Evolutionary conservation across 2,113 vertebrate genomes (phyloP), one percentile per base, ranked within the genome.

Genomic region (Nettapus auritus): DNA sequence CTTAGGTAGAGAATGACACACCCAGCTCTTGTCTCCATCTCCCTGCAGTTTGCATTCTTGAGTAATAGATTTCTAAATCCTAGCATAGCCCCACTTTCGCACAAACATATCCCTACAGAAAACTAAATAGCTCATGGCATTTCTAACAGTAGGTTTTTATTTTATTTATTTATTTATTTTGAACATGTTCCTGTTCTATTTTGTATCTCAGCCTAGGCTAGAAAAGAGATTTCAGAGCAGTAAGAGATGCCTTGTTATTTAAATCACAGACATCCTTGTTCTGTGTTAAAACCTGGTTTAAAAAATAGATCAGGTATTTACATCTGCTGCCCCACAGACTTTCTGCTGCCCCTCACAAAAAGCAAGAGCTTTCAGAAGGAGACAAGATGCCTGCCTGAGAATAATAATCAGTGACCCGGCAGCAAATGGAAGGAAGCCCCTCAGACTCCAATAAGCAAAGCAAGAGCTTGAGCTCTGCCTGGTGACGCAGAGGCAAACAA

Each of bases 61-160:
- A 83, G 69, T 33, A 57, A 92, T 48, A 75, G 42, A 71, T 75
- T 91, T 81, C 53, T 76, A 86, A 90, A 90, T 76, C 67, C n/a
- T 48, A 67, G 53, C 22, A 26, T 11, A 71, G 55, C 21, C 29
- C 40, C 57, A 29, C 1, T 0, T 60, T 86, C 56, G 60, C 34
- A 56, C 31, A 77, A 60, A 60, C 28, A 22, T 15, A 50, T 4
- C 46, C 23, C 10, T 20, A 63, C 20, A 80, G n/a, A 92, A 83
- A 46, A 77, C 11, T 57, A 17, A 87, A 17, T 50, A 68, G 22
- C 75, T 26, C 26, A 23, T 1, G 2, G 55, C 38, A 34, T 38
- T 74, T 57, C 75, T 88, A 53, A 48, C 33, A 82, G 10, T 10
- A 63, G 48, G 9, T 17, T 59, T 66, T 34, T n/a, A n/a, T n/a